Percentiles rank a stretch among this genome's conserved stretches.
Conservation (phyloP, 2,797 vertebrate species). For the Coluber constrictor region DNA sequence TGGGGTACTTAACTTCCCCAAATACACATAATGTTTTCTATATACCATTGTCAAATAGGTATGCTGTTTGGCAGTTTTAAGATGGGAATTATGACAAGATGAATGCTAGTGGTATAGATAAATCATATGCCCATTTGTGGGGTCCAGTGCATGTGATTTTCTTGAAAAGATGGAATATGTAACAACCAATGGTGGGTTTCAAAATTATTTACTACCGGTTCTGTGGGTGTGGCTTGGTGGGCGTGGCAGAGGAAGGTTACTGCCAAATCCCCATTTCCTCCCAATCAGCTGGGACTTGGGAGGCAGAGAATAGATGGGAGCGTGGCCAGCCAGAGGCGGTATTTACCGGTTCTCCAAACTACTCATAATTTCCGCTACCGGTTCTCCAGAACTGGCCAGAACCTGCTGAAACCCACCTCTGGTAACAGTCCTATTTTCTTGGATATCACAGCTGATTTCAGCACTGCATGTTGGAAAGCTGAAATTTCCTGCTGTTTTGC, state of each 20-base stretch:
- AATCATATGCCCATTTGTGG: not conserved
- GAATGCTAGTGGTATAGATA: not conserved
- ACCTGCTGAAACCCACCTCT: too few relatives aligned
- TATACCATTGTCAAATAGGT: not conserved
- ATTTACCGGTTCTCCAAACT: too few relatives aligned
- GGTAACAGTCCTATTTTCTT: not conserved
- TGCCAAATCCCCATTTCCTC: too few relatives aligned
- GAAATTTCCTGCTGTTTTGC: not conserved
- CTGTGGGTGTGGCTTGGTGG: too few relatives aligned
- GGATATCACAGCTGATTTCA: not conserved
- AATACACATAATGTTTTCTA: not conserved
- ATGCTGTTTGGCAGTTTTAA: not conserved
- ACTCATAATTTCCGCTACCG: too few relatives aligned
- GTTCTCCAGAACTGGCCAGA: too few relatives aligned
- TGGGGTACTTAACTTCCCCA: too few relatives aligned
- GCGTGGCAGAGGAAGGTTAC: too few relatives aligned
- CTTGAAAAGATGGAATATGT: not conserved
- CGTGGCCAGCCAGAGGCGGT: too few relatives aligned
- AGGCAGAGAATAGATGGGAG: too few relatives aligned
- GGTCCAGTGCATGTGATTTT: not conserved
- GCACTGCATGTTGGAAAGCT: not conserved
- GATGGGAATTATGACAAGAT: not conserved
- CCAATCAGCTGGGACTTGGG: too few relatives aligned
- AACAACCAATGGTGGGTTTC: not conserved
- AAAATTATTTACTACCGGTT: too few relatives aligned